Percentiles rank a stretch among this genome's conserved stretches.
phyloP scores from a whole-genome alignment of 2,797 vertebrate genomes.

The Pachyuromys duprasi region DNA sequence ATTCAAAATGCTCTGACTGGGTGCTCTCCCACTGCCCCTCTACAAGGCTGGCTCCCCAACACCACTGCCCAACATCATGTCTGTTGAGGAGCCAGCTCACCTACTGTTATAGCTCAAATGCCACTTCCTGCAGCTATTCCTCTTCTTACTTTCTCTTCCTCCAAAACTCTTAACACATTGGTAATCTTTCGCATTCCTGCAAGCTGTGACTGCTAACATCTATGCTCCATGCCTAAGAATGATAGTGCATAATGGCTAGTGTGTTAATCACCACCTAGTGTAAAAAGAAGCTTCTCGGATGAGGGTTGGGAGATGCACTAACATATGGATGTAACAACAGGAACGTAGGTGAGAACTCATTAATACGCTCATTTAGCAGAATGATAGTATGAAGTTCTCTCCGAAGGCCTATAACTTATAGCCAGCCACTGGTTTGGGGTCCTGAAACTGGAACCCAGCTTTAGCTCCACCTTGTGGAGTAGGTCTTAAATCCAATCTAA shows the following conservation, averaged over 20 bases:
- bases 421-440: not conserved
- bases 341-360: not conserved
- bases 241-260: not conserved
- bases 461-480: not conserved
- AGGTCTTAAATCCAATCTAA: not conserved
- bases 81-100: not conserved
- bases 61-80: not conserved
- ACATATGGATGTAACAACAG: not conserved
- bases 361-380: not conserved
- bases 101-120: not conserved
- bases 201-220: constrained; percentile 3
- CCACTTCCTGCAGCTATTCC: not conserved
- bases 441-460: not conserved
- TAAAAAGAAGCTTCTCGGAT: not conserved
- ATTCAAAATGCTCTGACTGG: not conserved
- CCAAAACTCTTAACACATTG: not conserved
- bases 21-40: not conserved
- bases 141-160: not conserved
- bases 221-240: not conserved
- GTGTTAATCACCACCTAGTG: not conserved
- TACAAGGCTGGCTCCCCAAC: not conserved
- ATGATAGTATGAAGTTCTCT: not conserved
- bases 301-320: not conserved
- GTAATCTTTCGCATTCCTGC: not conserved
- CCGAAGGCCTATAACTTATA: not conserved